Evolutionary conservation across 2,888 invertebrate species (phyloP), one percentile per base, ranked within the genome.

Genomic region (Xestobium rufovillosum): DNA sequence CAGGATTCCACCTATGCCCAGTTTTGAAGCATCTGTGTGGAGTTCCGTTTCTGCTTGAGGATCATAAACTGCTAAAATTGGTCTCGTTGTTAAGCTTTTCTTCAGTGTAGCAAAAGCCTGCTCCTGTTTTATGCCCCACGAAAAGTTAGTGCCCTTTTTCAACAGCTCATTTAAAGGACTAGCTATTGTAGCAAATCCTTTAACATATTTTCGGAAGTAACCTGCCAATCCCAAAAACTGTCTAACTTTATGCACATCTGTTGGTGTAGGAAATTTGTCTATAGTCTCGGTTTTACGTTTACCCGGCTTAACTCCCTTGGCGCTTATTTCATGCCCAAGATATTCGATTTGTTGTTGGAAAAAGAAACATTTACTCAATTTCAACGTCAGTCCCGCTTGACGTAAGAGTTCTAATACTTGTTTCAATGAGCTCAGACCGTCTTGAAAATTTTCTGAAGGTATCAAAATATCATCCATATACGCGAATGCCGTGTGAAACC

Each of bases 151-250:
- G 4, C 23, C 17, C n/a, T 32, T 17, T 13, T 16, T 14, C 4
- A 45, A 9, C 9, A 50, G 9, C 6, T 52, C 48, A 1, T 47
- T 38, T 15, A 48, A 23, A 31, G 48, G 51, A 25, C 42, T 45
- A 3, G 51, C 51, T n/a, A 44, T 40, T 1, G 39, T 37, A 0
- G 47, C 45, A 26, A 42, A 51, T 12, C 43, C 43, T 11, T 27
- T 31, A 3, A 52, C 38, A 30, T 49, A 54, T 14, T 51, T 50
- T 8, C 47, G 25, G 28, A 51, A 53, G 36, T 45, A 48, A 9
- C 47, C 41, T 0, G 48, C 44, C 3, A 52, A 27, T 3, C 50
- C 47, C 2, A 52, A 30, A 31, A 51, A 49, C 27, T 47, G 44
- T 28, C 46, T 43, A 1, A 52, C 34, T 3, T 46, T 27, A 19